Evolutionary conservation across 2,113 vertebrate species (phyloP).

Genomic region (Ophiodon elongatus): DNA sequence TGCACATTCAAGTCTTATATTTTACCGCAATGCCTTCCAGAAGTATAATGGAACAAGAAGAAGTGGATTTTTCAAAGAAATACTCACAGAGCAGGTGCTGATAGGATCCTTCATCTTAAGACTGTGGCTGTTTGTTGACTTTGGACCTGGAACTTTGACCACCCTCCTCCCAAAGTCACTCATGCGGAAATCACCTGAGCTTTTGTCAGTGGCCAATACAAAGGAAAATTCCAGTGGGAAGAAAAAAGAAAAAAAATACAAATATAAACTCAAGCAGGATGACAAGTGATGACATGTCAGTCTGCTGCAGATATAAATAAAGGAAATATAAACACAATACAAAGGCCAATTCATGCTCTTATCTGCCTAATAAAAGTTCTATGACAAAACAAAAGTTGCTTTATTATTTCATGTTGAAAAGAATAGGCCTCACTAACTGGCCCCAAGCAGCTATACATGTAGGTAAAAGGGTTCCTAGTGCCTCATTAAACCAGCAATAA

Average conservation of each 20-base stretch:
- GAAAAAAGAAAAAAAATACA: neutral
- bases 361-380: neutral
- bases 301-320: neutral
- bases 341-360: neutral
- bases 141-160: conserved; percentile 78
- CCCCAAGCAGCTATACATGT: neutral
- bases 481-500: neutral
- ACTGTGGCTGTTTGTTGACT: conserved; percentile 76
- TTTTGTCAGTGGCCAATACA: neutral
- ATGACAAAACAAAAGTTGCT: neutral
- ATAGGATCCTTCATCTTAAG: conserved; percentile 89
- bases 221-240: conserved; percentile 61
- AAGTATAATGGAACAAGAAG: conserved; percentile 1
- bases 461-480: neutral
- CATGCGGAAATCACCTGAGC: conserved; percentile 81
- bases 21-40: neutral
- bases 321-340: conserved; percentile 13
- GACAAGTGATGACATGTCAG: neutral
- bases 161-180: conserved; percentile 71
- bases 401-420: neutral
- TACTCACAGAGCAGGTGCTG: conserved; percentile 88
- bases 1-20: neutral
- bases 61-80: neutral
- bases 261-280: conserved; percentile 26
- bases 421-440: neutral